Base-by-base conservation (phyloP, 2,797 vertebrate genomes). In the Pitangus sulphuratus region DNA sequence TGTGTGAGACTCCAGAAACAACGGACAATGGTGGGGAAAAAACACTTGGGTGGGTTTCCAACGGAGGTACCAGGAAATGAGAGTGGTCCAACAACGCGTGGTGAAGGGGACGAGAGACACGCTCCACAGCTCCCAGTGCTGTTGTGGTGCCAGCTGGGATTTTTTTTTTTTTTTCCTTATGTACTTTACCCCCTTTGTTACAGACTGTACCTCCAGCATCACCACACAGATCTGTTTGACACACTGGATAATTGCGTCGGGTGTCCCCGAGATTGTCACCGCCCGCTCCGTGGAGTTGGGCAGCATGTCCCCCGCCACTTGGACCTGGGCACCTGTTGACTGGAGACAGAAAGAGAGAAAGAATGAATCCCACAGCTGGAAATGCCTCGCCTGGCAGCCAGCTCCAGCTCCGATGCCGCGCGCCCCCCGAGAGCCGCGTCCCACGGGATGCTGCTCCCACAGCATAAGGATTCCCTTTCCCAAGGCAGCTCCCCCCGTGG, bases 201-300 rank as follows among this genome's bases (percentile, higher is more conserved):
- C 96, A 92, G 84, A 97, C 97, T 97, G 87, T 99, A 99, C 99
- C 99, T 99, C 99, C 98, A 99, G 98, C 99, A 99, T 99, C 98
- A 99, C 99, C 98, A 99, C 99, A 98, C 99, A 99, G 98, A 99
- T 99, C 96, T 99, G 99, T 98, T 99, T 99, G 98, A 99, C 99
- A 97, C 99, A 99, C 97, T 99, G 99, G 98, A 99, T 99, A 97
- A 99, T 99, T 97, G 99, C 99, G 74, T 99, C 99, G 37, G 99
- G 99, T 80, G 99, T 99, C 95, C 99, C 99, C 57, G 99, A 99
- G 98, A 99, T 99, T 97, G 99, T 99, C 98, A 99, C 99, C 3
- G 99, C 99, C 92, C 99, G 98, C 97, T 99, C 99, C 9, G 99
- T 99, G 95, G 99, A 99, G 98, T 99, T 99, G 97, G 99, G 99